phyloP scores from a whole-genome alignment of 2,888 invertebrate genomes.

The Odontomyia ornata region DNA sequence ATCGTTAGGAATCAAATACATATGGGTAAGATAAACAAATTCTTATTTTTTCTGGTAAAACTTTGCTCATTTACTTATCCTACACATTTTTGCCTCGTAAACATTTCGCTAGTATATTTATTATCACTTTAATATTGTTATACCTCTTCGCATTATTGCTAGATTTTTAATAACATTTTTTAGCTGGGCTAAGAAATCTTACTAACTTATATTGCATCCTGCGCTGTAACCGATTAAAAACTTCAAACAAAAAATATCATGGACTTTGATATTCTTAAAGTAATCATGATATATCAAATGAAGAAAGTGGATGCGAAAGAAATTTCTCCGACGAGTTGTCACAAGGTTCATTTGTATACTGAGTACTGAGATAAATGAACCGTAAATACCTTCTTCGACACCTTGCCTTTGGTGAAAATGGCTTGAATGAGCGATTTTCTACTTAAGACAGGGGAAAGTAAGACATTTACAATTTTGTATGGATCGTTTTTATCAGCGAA shows the following conservation, averaged over 20 bases:
- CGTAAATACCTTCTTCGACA: slow-evolving; percentile 39
- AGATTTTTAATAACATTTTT: slow-evolving; percentile 18
- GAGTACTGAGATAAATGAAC: slow-evolving; percentile 5
- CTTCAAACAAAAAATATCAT: slow-evolving; percentile 38
- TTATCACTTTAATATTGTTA: slow-evolving; percentile 14
- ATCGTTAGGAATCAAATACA: background rate
- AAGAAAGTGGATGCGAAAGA: slow-evolving; percentile 43
- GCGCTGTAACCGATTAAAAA: background rate
- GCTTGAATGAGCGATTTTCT: background rate
- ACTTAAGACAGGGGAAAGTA: slow-evolving; percentile 34
- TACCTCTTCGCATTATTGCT: slow-evolving; percentile 25
- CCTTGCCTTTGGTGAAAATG: slow-evolving; percentile 38
- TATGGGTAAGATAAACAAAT: slow-evolving; percentile 16
- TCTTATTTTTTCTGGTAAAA: background rate
- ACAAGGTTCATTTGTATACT: slow-evolving; percentile 17
- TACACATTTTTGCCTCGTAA: slow-evolving; percentile 19
- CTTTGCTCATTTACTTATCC: background rate
- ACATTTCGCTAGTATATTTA: slow-evolving; percentile 15
- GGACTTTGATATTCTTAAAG: slow-evolving; percentile 38
- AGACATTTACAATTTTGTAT: slow-evolving; percentile 31
- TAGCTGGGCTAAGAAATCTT: slow-evolving; percentile 22
- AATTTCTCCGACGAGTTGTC: slow-evolving; percentile 46
- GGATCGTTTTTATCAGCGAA: background rate
- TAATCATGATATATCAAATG: slow-evolving; percentile 34
- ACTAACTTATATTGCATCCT: slow-evolving; percentile 15